Percentiles rank a stretch among this genome's conserved stretches.
Conservation (phyloP, 2,797 vertebrate genomes). For the Hydrolagus colliei region DNA sequence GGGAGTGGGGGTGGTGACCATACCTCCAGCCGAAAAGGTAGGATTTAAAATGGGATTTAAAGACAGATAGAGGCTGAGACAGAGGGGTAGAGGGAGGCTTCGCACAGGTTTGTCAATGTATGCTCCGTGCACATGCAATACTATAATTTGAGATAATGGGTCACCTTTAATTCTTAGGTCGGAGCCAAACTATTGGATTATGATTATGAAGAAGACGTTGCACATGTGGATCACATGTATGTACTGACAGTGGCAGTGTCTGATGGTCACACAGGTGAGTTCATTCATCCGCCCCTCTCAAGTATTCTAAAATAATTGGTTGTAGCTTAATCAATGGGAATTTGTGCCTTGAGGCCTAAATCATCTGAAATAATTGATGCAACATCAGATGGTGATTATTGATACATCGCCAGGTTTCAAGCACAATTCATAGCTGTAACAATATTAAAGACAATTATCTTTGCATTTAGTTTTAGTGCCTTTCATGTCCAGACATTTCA, state of each 20-base stretch:
- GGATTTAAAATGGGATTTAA: too few species aligned
- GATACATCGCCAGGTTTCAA: too few species aligned
- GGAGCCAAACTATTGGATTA: slow-evolving; percentile 39
- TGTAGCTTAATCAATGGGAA: background rate
- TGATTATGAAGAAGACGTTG: slow-evolving; percentile 36
- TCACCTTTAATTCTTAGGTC: slow-evolving; percentile 33
- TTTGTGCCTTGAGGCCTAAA: background rate
- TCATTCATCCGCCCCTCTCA: background rate
- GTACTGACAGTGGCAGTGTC: slow-evolving; percentile 39
- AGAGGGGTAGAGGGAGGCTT: too few species aligned
- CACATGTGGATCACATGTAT: slow-evolving; percentile 35
- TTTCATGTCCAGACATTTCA: too few species aligned
- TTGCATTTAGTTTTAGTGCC: too few species aligned
- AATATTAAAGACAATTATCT: too few species aligned
- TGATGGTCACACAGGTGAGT: slow-evolving; percentile 42
- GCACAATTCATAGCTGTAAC: too few species aligned
- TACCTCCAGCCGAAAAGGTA: too few species aligned
- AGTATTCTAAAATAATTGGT: background rate
- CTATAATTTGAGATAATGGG: background rate
- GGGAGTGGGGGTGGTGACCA: too few species aligned
- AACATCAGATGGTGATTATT: background rate
- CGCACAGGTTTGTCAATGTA: background rate
- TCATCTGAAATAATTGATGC: background rate
- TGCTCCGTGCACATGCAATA: background rate
- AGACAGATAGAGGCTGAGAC: too few species aligned